phyloP scores from a whole-genome alignment of 2,113 vertebrate species.

The Calyptomena viridis region DNA sequence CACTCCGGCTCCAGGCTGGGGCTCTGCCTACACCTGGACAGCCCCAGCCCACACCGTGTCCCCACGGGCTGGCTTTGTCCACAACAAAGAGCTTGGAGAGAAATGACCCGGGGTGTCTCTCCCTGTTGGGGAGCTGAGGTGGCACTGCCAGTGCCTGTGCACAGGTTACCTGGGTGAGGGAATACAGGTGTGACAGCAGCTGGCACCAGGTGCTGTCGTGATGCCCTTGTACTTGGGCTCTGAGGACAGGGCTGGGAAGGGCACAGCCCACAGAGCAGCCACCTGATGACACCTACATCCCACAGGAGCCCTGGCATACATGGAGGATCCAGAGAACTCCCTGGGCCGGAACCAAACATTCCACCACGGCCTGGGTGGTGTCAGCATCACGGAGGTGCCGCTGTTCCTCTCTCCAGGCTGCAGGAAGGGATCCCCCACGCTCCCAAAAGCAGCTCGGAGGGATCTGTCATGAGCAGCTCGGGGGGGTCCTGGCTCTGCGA shows the following conservation, averaged over 20 bases:
- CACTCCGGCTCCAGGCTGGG: background rate
- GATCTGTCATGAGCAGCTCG: background rate
- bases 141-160: conserved; percentile 93
- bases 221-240: background rate
- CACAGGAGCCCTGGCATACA: background rate
- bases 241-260: background rate
- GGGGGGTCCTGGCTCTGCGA: background rate
- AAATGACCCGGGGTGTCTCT: conserved; percentile 92
- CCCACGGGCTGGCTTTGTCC: conserved; percentile 84
- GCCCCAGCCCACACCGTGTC: background rate
- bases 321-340: background rate
- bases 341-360: background rate
- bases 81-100: conserved; percentile 93
- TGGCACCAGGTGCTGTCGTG: background rate
- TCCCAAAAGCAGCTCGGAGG: background rate
- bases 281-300: background rate
- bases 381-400: background rate
- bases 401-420: background rate
- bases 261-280: background rate
- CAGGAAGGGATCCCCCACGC: background rate
- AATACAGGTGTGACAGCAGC: background rate
- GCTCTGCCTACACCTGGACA: background rate
- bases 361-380: background rate
- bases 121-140: conserved; percentile 94
- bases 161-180: conserved; percentile 81